Conservation (phyloP, 2,113 vertebrate genomes). For the Reinhardtius hippoglossoides region DNA sequence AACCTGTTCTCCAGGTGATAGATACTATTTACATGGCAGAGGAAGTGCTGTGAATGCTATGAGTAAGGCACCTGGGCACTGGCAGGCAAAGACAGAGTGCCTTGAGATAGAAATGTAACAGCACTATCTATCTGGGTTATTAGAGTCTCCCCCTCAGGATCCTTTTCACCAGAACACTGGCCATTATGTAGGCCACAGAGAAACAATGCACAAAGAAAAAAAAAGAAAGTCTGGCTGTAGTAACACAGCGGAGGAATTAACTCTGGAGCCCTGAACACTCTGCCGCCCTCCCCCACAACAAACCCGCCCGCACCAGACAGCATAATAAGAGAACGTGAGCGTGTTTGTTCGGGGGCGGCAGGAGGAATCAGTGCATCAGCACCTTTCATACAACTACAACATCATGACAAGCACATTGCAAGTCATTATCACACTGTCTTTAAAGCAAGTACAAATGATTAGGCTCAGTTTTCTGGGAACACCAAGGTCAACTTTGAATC, state of each 20-base stretch:
- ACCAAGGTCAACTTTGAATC: constrained; percentile 13
- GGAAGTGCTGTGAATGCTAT: constrained; percentile 80
- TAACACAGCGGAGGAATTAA: constrained; percentile 71
- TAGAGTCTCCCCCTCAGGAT: constrained; percentile 83
- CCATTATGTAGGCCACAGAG: constrained; percentile 86
- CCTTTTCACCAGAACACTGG: constrained; percentile 78
- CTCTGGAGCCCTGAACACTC: constrained; percentile 41
- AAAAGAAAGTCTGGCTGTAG: constrained; percentile 52
- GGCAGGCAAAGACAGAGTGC: constrained; percentile 84
- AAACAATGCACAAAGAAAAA: constrained; percentile 64
- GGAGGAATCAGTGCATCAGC: constrained; percentile 47
- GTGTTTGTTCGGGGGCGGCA: constrained; percentile 33
- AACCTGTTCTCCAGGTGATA: constrained; percentile 77
- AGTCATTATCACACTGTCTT: constrained; percentile 31
- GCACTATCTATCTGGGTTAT: constrained; percentile 88
- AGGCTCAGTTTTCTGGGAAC: constrained; percentile 10
- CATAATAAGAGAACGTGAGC: constrained; percentile 24
- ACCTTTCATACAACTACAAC: constrained; percentile 17
- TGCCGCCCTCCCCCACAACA: constrained; percentile 21
- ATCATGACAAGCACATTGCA: constrained; percentile 31
- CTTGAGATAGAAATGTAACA: constrained; percentile 85
- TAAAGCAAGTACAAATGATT: constrained; percentile 23
- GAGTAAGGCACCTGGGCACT: constrained; percentile 84
- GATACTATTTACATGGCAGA: constrained; percentile 86
- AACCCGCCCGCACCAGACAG: constrained; percentile 29